Conservation (phyloP, 2,797 vertebrate species). For the Lagorchestes hirsutus region DNA sequence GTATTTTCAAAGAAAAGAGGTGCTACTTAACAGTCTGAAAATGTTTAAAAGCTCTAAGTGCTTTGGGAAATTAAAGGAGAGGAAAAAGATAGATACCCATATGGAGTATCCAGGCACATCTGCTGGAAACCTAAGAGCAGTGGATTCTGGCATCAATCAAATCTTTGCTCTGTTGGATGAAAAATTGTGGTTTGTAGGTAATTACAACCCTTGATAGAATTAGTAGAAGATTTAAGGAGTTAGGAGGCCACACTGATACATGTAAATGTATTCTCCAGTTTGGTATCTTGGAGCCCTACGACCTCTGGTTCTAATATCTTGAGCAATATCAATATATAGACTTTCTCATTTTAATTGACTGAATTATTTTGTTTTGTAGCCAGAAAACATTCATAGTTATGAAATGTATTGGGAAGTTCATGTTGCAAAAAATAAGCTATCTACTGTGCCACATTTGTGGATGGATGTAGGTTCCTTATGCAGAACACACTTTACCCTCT, state of each 20-base stretch:
- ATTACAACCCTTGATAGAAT: not conserved
- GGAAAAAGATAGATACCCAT: not conserved
- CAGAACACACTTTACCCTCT: not conserved
- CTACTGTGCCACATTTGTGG: not conserved
- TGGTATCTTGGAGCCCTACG: not conserved
- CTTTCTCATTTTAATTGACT: not conserved
- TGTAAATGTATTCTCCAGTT: not conserved
- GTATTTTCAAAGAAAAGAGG: slow-evolving; percentile 6
- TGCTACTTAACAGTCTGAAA: not conserved
- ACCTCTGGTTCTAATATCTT: not conserved
- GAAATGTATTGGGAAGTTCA: not conserved
- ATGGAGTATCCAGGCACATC: not conserved
- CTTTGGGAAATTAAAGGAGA: not conserved
- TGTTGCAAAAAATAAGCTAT: not conserved
- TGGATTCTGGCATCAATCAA: not conserved
- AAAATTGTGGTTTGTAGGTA: not conserved
- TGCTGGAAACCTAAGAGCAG: not conserved
- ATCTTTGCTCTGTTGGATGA: not conserved
- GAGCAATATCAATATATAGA: not conserved
- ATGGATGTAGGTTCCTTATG: not conserved
- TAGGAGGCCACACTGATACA: not conserved
- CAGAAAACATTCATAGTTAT: not conserved
- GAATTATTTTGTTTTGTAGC: not conserved
- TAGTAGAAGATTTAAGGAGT: not conserved
- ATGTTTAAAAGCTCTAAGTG: not conserved